These are phyloP conservation scores for Torymus aiolomorphi DNA, from an alignment of 2,888 invertebrate species.

Conservation along the genomic window DNA sequence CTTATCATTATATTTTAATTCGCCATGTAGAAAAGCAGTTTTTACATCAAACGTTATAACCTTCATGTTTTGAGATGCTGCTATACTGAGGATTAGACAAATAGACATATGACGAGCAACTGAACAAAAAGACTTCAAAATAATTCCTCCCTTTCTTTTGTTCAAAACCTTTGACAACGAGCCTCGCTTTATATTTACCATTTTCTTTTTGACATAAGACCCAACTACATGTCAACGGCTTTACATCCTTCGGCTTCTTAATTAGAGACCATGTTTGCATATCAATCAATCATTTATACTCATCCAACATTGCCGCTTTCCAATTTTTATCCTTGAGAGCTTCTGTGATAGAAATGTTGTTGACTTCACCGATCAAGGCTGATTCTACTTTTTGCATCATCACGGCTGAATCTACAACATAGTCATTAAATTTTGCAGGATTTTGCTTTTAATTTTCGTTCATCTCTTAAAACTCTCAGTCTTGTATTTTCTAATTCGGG, in stretches of 20 bases:
- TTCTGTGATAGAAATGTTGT: conserved; percentile 58
- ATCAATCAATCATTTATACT: conserved; percentile 55
- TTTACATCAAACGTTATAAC: background rate
- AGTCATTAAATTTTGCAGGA: background rate
- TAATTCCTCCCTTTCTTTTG: conserved; percentile 64
- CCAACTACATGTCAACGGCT: conserved; percentile 60
- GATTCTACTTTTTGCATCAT: conserved; percentile 6
- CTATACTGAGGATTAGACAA: conserved; percentile 60
- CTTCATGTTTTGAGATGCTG: conserved; percentile 57
- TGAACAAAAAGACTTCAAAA: conserved; percentile 63
- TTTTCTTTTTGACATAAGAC: conserved; percentile 18
- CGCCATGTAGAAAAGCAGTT: too few species aligned
- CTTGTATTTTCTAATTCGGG: background rate
- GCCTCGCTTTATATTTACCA: conserved; percentile 57
- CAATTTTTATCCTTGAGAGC: conserved; percentile 60
- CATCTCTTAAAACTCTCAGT: background rate
- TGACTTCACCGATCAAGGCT: conserved; percentile 53
- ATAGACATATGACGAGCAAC: conserved; percentile 62
- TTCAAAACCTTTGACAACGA: conserved; percentile 63
- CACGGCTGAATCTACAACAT: background rate
- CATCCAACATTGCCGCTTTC: conserved; percentile 61
- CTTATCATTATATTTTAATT: background rate
- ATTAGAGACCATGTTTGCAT: conserved; percentile 62
- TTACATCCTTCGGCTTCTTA: conserved; percentile 57
- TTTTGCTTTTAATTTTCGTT: too few species aligned